Evolutionary conservation across 2,113 vertebrate species (phyloP).

Genomic region (Anhinga anhinga): DNA sequence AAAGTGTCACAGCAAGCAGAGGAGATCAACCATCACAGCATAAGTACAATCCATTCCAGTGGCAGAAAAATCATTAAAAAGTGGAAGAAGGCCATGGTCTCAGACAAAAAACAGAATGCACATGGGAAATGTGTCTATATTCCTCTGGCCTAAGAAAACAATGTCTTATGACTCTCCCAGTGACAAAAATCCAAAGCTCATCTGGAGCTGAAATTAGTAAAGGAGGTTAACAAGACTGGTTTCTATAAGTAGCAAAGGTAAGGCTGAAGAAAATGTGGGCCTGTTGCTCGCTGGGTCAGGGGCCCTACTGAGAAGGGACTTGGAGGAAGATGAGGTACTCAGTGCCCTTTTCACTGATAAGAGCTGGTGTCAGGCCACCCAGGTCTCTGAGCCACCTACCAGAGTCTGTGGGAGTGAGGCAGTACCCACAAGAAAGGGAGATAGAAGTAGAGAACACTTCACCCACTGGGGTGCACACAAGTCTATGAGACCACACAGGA

Average conservation of each 20-base stretch:
- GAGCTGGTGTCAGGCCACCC: neutral
- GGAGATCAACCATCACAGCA: fast-evolving
- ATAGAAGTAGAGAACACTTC: neutral
- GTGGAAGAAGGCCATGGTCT: fast-evolving
- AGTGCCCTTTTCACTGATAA: neutral
- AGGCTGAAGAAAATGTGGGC: neutral
- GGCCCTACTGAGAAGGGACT: neutral
- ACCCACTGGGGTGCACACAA: neutral
- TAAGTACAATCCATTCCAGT: neutral
- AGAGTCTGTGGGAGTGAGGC: neutral
- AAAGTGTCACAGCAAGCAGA: neutral
- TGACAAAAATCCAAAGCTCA: neutral
- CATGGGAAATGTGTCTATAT: neutral
- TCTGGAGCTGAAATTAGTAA: neutral
- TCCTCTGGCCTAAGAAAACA: neutral
- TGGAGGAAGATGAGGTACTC: neutral
- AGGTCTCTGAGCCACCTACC: neutral
- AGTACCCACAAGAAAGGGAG: neutral
- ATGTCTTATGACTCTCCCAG: neutral
- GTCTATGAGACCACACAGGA: neutral
- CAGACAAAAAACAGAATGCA: neutral
- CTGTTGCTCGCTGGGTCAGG: neutral
- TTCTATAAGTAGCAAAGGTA: neutral
- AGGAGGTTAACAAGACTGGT: neutral
- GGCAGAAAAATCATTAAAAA: neutral